Conservation (phyloP, 2,797 vertebrate genomes). For the Tiaroga cobitis region DNA sequence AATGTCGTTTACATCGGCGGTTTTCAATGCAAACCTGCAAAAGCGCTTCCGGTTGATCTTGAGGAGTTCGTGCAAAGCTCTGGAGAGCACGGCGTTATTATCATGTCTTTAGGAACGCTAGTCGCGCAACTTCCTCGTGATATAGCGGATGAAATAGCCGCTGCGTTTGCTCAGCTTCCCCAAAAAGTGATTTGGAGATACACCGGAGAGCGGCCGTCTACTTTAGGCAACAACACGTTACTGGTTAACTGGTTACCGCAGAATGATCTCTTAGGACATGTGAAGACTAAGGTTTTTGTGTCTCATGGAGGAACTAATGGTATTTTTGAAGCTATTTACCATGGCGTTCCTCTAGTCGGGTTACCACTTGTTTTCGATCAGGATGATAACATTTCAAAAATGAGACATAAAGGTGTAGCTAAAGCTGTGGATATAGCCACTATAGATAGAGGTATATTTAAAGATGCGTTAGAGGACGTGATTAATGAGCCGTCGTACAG, state of each 20-base stretch:
- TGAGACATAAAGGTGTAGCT: slow-evolving; percentile 67
- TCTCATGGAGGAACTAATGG: slow-evolving; percentile 77
- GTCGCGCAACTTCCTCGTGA: slow-evolving; percentile 67
- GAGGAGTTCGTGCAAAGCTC: slow-evolving; percentile 76
- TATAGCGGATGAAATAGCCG: slow-evolving; percentile 70
- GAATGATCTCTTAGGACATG: slow-evolving; percentile 76
- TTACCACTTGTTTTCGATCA: slow-evolving; percentile 76
- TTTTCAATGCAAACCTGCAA: slow-evolving; percentile 77
- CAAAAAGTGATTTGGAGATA: slow-evolving; percentile 81
- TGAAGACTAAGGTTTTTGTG: slow-evolving; percentile 71
- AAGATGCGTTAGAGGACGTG: slow-evolving; percentile 70
- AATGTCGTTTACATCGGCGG: slow-evolving; percentile 80
- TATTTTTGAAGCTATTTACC: slow-evolving; percentile 74
- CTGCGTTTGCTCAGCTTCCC: slow-evolving; percentile 73
- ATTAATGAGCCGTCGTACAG: slow-evolving; percentile 71
- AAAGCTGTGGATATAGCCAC: slow-evolving; percentile 63
- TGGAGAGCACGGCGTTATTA: slow-evolving; percentile 75
- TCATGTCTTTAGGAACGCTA: slow-evolving; percentile 79
- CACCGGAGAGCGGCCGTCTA: slow-evolving; percentile 67
- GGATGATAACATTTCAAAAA: slow-evolving; percentile 69
- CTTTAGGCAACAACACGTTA: slow-evolving; percentile 76
- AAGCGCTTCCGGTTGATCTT: slow-evolving; percentile 71
- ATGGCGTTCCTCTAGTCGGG: slow-evolving; percentile 63
- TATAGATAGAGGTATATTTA: slow-evolving; percentile 67
- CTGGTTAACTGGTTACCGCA: slow-evolving; percentile 78